Percentiles rank a stretch among this genome's conserved stretches.
phyloP scores from a whole-genome alignment of 2,113 vertebrate species.

The Acrocephalus kingi region DNA sequence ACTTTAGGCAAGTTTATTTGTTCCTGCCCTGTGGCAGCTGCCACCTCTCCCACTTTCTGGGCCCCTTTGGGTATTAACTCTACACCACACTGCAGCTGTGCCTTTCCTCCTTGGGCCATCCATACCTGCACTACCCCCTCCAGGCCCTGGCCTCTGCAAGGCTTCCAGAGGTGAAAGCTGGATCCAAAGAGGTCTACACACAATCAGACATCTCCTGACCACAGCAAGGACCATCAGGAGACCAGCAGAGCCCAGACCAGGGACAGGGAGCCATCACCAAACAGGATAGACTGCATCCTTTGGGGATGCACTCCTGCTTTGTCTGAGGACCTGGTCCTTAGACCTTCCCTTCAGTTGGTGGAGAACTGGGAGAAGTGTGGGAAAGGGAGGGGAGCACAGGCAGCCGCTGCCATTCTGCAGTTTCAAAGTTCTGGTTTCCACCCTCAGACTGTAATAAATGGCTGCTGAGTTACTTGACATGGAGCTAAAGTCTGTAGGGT shows the following conservation, averaged over 20 bases:
- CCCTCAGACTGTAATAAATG: slow-evolving; percentile 40
- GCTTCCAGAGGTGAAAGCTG: background rate
- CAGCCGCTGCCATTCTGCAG: rapidly evolving
- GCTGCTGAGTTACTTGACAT: slow-evolving; percentile 47
- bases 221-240: background rate
- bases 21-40: background rate
- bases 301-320: background rate
- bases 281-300: background rate
- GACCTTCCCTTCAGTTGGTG: rapidly evolving
- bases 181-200: background rate
- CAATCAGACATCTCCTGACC: background rate
- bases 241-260: background rate
- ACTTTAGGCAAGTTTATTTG: background rate
- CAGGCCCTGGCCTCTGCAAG: background rate
- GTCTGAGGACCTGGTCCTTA: background rate
- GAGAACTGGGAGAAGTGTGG: background rate
- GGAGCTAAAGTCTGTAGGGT: slow-evolving; percentile 64
- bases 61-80: background rate
- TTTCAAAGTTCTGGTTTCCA: background rate
- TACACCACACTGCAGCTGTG: background rate
- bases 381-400: background rate
- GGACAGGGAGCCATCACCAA: background rate
- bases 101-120: background rate
- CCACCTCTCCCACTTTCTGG: background rate
- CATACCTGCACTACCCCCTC: background rate